These are phyloP conservation scores for Larimichthys crocea DNA, from an alignment of 2,113 vertebrate genomes.

Conservation along the genomic window DNA sequence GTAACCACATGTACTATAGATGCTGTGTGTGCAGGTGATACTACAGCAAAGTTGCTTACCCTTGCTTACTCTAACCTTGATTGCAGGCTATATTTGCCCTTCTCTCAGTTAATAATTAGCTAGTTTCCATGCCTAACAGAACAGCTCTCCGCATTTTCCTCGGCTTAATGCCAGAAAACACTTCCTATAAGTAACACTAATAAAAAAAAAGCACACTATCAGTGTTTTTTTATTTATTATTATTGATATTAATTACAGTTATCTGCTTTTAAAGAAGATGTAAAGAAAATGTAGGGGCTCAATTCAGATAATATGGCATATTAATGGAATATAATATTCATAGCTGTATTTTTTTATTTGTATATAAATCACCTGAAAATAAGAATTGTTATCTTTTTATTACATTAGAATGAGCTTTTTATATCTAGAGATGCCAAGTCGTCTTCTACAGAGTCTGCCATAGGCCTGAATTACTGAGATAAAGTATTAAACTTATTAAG, in stretches of 20 bases:
- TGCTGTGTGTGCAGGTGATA: slow-evolving; percentile 30
- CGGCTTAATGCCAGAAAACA: slow-evolving; percentile 13
- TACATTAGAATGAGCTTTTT: too few relatives aligned
- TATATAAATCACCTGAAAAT: too few relatives aligned
- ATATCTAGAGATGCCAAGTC: too few relatives aligned
- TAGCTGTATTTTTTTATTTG: too few relatives aligned
- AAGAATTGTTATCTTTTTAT: too few relatives aligned
- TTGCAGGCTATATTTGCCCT: slow-evolving; percentile 66
- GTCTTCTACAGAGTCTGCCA: too few relatives aligned
- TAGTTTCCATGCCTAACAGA: slow-evolving; percentile 46
- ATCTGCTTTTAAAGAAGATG: not conserved
- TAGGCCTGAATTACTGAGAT: not conserved
- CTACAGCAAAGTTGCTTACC: slow-evolving; percentile 36
- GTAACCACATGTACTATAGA: slow-evolving; percentile 10
- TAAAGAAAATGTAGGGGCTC: too few relatives aligned
- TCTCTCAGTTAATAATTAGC: slow-evolving; percentile 78
- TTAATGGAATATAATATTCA: too few relatives aligned
- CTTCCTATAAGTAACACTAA: not conserved
- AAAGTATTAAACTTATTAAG: too few relatives aligned
- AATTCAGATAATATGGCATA: too few relatives aligned
- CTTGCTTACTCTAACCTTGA: slow-evolving; percentile 68
- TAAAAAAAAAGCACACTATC: not conserved
- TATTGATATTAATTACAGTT: not conserved
- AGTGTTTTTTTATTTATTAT: too few relatives aligned
- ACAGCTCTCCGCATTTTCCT: slow-evolving; percentile 23